These are phyloP conservation scores for Acrobasis consociella DNA, from an alignment of 2,888 invertebrate genomes.

Conservation along the genomic window DNA sequence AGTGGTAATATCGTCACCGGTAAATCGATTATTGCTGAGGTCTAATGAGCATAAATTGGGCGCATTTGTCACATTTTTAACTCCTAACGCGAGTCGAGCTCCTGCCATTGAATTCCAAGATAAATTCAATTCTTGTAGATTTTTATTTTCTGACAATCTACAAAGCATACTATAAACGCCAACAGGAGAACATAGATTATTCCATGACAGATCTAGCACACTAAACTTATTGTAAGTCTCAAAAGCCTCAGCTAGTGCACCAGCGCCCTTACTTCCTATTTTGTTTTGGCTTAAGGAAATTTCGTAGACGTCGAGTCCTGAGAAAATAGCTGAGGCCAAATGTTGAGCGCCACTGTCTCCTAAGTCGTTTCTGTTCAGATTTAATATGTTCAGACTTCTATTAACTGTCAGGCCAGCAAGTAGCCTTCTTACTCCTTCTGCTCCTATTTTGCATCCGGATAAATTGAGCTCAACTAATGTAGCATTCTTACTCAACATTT, in stretches of 20 bases:
- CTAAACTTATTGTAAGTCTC: constrained; percentile 53
- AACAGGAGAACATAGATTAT: constrained; percentile 45
- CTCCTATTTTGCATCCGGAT: constrained; percentile 63
- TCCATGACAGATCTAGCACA: constrained; percentile 62
- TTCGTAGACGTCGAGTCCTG: constrained; percentile 46
- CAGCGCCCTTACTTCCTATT: constrained; percentile 49
- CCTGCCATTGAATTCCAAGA: constrained; percentile 59
- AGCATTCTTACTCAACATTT: constrained; percentile 54
- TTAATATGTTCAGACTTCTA: constrained; percentile 43
- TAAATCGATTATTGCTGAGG: constrained; percentile 57
- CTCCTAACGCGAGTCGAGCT: constrained; percentile 42
- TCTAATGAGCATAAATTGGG: constrained; percentile 47
- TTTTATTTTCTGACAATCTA: constrained; percentile 46
- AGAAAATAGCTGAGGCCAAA: constrained; percentile 45
- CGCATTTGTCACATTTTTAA: constrained; percentile 44
- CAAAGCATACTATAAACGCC: constrained; percentile 46
- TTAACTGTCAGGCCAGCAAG: constrained; percentile 46
- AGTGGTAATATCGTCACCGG: constrained; percentile 43
- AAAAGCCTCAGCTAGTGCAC: constrained; percentile 48
- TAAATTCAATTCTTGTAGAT: constrained; percentile 52
- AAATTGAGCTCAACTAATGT: constrained; percentile 55
- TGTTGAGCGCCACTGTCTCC: constrained; percentile 49
- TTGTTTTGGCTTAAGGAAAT: constrained; percentile 56
- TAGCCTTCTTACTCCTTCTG: constrained; percentile 46
- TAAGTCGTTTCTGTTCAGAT: constrained; percentile 54